These are phyloP conservation scores for Saccopteryx leptura DNA, from an alignment of 2,113 vertebrate species.

Conservation along the genomic window DNA sequence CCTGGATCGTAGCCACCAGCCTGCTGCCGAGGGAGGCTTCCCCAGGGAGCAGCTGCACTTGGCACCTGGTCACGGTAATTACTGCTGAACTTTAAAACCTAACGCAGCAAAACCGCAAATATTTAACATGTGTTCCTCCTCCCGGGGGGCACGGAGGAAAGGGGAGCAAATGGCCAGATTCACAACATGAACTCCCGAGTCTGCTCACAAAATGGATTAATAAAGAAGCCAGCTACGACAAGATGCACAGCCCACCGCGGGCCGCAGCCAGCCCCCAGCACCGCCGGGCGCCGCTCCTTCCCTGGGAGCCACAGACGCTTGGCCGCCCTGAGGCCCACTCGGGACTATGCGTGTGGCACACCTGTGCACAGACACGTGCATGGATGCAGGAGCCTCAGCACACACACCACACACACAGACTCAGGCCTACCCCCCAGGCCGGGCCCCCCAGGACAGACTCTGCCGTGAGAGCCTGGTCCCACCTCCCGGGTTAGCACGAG, in stretches of 20 bases:
- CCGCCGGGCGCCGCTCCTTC: accelerated
- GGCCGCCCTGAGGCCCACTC: neutral
- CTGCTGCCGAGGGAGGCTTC: constrained; percentile 41
- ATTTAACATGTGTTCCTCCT: constrained; percentile 86
- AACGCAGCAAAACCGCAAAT: constrained; percentile 86
- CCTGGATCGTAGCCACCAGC: constrained; percentile 84
- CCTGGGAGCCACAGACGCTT: neutral
- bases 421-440: accelerated
- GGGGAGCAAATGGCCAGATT: constrained; percentile 73
- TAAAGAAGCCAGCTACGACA: neutral
- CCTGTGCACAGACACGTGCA: neutral
- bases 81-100: constrained; percentile 86
- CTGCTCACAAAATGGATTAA: neutral
- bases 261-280: accelerated
- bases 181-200: constrained; percentile 53
- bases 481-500: neutral
- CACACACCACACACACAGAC: accelerated
- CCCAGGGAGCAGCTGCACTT: constrained; percentile 79
- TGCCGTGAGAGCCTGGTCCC: neutral
- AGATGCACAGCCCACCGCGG: accelerated
- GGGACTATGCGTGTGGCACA: accelerated
- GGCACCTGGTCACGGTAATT: constrained; percentile 87
- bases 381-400: neutral
- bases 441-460: neutral
- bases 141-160: constrained; percentile 60